These are phyloP conservation scores for Petroica traversi DNA, from an alignment of 2,113 vertebrate genomes.

Conservation along the genomic window DNA sequence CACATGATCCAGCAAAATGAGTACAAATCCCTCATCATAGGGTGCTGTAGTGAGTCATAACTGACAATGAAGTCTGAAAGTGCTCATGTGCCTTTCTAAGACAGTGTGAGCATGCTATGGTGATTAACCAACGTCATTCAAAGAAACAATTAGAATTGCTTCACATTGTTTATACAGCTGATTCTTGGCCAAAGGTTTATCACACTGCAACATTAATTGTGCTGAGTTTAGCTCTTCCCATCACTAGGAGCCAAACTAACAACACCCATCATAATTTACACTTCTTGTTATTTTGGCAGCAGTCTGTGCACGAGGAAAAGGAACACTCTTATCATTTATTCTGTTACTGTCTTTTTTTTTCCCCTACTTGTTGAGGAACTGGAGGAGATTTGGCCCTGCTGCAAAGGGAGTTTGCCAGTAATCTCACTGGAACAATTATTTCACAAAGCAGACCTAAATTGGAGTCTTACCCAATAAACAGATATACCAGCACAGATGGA, in stretches of 20 bases:
- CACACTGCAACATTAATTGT: background rate
- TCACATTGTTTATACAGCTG: background rate
- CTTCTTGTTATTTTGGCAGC: background rate
- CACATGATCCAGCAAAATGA: background rate
- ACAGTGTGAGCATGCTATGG: background rate
- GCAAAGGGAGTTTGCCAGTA: background rate
- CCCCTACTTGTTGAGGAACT: background rate
- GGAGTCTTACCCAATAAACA: background rate
- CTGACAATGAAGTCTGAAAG: background rate
- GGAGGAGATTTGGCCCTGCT: background rate
- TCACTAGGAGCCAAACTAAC: background rate
- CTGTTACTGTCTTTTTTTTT: background rate
- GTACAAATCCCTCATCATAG: background rate
- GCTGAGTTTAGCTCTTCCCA: background rate
- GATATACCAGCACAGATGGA: background rate
- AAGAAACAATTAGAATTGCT: slow-evolving; percentile 30
- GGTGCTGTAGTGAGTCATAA: background rate
- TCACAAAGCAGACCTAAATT: background rate
- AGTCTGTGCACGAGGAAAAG: background rate
- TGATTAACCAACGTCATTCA: background rate
- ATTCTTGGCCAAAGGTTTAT: background rate
- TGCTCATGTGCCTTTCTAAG: background rate
- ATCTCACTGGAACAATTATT: background rate
- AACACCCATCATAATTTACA: background rate
- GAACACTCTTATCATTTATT: background rate